Conservation (phyloP, 2,113 vertebrate genomes). For the Regulus satrapa region DNA sequence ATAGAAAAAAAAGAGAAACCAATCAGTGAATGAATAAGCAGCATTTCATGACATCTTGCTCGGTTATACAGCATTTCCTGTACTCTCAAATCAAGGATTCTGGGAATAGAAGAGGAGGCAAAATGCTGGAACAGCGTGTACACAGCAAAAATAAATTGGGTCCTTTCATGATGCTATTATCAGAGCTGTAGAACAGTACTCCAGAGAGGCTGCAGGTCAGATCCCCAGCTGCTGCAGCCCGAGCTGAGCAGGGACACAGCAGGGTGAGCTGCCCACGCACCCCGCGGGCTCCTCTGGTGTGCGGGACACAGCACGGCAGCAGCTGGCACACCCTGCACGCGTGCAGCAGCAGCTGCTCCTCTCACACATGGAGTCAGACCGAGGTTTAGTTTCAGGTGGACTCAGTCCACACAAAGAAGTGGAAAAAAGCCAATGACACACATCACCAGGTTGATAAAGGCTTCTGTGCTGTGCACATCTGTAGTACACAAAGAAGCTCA, state of each 20-base stretch:
- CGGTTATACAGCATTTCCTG: background rate
- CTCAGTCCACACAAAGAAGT: background rate
- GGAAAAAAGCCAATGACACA: background rate
- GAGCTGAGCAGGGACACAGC: background rate
- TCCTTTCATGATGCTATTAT: background rate
- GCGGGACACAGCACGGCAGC: rapidly evolving
- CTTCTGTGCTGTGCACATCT: background rate
- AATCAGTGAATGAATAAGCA: background rate
- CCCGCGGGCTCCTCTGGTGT: rapidly evolving
- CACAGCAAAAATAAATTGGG: background rate
- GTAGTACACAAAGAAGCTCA: background rate
- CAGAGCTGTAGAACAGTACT: background rate
- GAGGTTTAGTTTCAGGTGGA: background rate
- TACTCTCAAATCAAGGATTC: background rate
- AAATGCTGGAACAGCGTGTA: background rate
- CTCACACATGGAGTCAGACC: background rate
- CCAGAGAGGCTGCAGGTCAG: background rate
- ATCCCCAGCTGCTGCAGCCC: background rate
- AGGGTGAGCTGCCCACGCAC: background rate
- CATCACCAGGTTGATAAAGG: background rate
- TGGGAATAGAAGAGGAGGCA: background rate
- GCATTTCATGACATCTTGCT: background rate
- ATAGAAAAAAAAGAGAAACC: background rate
- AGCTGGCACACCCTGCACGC: background rate
- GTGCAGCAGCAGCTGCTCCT: too few species aligned